Percentiles rank a stretch among this genome's conserved stretches.
Conservation (phyloP, 2,888 invertebrate genomes). For the Parelbella ahira region DNA sequence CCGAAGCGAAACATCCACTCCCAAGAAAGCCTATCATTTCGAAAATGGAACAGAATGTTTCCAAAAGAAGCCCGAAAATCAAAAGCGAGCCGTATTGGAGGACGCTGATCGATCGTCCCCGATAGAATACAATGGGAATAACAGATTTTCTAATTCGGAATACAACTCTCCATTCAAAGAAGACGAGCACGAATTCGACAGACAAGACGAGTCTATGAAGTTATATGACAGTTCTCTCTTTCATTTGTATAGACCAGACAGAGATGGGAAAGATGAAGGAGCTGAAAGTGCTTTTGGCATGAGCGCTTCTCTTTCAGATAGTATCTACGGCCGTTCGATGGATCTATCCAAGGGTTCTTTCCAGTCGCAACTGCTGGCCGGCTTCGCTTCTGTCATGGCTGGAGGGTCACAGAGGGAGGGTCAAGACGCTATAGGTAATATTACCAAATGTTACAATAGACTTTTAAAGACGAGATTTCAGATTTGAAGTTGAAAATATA, state of each 20-base stretch:
- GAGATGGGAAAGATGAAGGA: slow-evolving; percentile 49
- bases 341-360: slow-evolving; percentile 66
- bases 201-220: slow-evolving; percentile 56
- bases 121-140: slow-evolving; percentile 47
- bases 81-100: slow-evolving; percentile 34
- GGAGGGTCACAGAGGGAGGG: slow-evolving; percentile 60
- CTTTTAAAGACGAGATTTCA: too few species aligned
- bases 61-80: slow-evolving; percentile 41
- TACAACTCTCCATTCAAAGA: slow-evolving; percentile 66
- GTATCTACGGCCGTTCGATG: slow-evolving; percentile 67
- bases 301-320: slow-evolving; percentile 51
- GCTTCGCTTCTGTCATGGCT: slow-evolving; percentile 69
- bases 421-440: slow-evolving; percentile 62
- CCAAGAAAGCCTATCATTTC: slow-evolving; percentile 43
- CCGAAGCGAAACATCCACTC: slow-evolving; percentile 63
- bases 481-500: too few species aligned
- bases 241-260: slow-evolving; percentile 61
- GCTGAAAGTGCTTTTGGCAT: slow-evolving; percentile 47
- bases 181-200: slow-evolving; percentile 58
- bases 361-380: slow-evolving; percentile 67
- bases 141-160: slow-evolving; percentile 50
- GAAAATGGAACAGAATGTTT: slow-evolving; percentile 37
- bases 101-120: slow-evolving; percentile 48
- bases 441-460: too few species aligned
- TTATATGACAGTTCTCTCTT: slow-evolving; percentile 65